A percentile compares a stretch with the other conserved stretches of the same genome.
Conservation (phyloP, 2,888 invertebrate genomes). For the Chloroclysta siterata region DNA sequence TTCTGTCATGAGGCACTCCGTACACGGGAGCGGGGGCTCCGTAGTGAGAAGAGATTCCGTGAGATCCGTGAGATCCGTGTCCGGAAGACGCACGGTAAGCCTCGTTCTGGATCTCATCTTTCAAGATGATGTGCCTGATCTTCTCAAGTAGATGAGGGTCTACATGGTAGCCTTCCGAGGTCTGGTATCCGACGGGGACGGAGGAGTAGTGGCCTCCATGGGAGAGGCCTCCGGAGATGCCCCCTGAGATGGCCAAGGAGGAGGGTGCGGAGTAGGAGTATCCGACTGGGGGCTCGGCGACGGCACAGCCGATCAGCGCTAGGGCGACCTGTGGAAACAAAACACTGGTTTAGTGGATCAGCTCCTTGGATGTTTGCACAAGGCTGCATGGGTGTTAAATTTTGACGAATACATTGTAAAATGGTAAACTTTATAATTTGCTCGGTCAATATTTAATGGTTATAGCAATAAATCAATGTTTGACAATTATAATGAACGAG, state of each 20-base stretch:
- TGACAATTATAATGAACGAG: too few relatives aligned
- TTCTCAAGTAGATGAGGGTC: slow-evolving; percentile 92
- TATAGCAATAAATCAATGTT: too few relatives aligned
- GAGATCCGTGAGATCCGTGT: slow-evolving; percentile 73
- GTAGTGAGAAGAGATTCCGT: slow-evolving; percentile 87
- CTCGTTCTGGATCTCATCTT: slow-evolving; percentile 88
- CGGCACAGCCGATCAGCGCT: slow-evolving; percentile 90
- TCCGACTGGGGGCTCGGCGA: slow-evolving; percentile 92
- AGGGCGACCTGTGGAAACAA: slow-evolving; percentile 83
- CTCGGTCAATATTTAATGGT: too few relatives aligned
- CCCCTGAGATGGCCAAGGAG: slow-evolving; percentile 86
- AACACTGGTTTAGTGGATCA: slow-evolving; percentile 4
- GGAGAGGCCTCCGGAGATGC: slow-evolving; percentile 87
- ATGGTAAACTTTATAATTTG: neutral
- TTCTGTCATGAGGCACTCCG: slow-evolving; percentile 87
- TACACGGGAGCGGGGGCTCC: slow-evolving; percentile 89
- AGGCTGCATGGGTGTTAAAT: neutral
- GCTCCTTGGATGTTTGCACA: neutral
- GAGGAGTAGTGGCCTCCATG: slow-evolving; percentile 90
- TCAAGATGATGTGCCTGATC: slow-evolving; percentile 92
- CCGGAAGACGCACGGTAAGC: slow-evolving; percentile 79
- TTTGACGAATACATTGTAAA: too few relatives aligned
- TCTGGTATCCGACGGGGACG: slow-evolving; percentile 91
- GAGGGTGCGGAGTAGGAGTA: slow-evolving; percentile 84
- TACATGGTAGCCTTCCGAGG: slow-evolving; percentile 92